Evolutionary conservation across 2,888 invertebrate species (phyloP), one percentile per base, ranked within the genome.

Genomic region (Podabrus alpinus): DNA sequence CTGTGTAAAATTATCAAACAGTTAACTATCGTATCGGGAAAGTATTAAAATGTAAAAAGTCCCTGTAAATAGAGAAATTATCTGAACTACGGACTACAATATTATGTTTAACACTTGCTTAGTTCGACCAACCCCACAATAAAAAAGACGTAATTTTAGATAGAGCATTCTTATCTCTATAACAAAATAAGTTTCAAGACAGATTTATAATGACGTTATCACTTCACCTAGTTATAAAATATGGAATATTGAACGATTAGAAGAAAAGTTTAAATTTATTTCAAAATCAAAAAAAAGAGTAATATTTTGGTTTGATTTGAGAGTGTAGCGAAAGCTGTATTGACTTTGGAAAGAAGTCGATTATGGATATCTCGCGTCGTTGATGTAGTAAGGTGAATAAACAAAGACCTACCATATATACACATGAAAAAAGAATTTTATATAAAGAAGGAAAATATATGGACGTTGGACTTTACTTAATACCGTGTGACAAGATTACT

Each of bases 401-500:
- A 45, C 45, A 45, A 45, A 45, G 45, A 7, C n/a, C 45, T 45
- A 45, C 66, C 16, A 67, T 60, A 9, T 68, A 68, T 15, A 67
- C 15, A 25, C 62, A 21, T 45, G 24, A 59, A 15, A 21, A 62
- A 24, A 13, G 60, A 15, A 45, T 76, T 76, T 72, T 74, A 68
- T 74, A 59, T 64, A 69, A 59, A 61, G 25, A 68, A 74, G 15
- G 67, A 16, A 64, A 66, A 72, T 68, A 29, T 60, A 62, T 70
- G 70, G 24, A 61, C 19, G 69, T 75, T 67, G 70, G 70, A 19
- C 69, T 72, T 73, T 77, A 64, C 69, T 77, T 77, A 76, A 77
- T 77, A 74, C 69, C 72, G 74, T 74, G 73, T 69, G 76, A 77
- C 77, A 72, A 83, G 82, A 83, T 83, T 81, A 81, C 81, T 83